phyloP scores from a whole-genome alignment of 2,113 vertebrate species.

The Lichenostomus cassidix region DNA sequence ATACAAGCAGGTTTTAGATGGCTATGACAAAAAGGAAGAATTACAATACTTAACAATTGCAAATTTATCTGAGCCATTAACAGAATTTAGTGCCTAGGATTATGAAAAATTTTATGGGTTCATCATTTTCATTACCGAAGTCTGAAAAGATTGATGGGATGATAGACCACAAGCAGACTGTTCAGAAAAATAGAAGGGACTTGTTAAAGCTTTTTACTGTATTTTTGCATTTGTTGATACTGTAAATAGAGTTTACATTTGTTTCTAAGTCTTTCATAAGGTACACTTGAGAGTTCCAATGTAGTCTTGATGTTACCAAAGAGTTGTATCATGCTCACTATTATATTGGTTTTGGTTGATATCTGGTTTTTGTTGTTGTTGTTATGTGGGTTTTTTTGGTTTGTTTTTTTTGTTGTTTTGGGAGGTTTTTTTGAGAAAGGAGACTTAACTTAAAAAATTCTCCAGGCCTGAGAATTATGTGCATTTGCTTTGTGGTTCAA shows the following conservation, averaged over 20 bases:
- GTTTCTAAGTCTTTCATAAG: background rate
- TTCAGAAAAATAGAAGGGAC: background rate
- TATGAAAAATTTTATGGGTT: background rate
- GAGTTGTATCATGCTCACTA: background rate
- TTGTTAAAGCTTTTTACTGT: background rate
- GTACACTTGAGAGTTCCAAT: background rate
- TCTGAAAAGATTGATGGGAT: background rate
- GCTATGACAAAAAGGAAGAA: background rate
- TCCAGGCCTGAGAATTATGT: background rate
- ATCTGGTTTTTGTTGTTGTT: background rate
- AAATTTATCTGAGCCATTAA: background rate
- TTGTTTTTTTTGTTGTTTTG: background rate
- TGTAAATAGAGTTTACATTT: background rate
- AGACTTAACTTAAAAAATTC: background rate
- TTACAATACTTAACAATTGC: background rate
- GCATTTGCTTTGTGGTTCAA: background rate
- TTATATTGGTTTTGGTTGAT: background rate
- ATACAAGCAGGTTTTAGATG: background rate
- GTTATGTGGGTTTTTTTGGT: background rate
- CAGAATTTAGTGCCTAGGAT: background rate
- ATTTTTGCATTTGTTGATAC: background rate
- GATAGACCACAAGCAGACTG: background rate
- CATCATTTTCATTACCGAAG: background rate
- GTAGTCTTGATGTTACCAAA: background rate
- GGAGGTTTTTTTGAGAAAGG: background rate